phyloP scores from a whole-genome alignment of 1,140 invertebrate genomes.

The Periplaneta americana region DNA sequence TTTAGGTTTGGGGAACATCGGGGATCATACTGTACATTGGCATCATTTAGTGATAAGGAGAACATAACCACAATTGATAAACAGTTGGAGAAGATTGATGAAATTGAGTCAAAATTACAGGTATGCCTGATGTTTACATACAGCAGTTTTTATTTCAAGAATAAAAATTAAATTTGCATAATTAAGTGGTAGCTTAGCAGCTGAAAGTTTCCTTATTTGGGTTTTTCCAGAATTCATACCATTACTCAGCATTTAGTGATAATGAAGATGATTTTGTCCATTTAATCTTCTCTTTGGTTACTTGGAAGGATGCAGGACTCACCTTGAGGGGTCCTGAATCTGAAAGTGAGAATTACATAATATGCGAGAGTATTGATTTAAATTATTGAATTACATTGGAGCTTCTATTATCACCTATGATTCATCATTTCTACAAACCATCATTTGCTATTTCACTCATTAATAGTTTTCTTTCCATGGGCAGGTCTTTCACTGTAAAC shows the following conservation, averaged over 20 bases:
- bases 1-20: constrained; percentile 55
- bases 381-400: too few species aligned
- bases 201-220: not conserved
- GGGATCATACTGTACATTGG: constrained; percentile 56
- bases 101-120: constrained; percentile 12
- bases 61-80: constrained; percentile 28
- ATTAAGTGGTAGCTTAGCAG: not conserved
- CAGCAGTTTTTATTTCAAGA: not conserved
- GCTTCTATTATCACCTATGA: too few species aligned
- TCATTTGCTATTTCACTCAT: too few species aligned
- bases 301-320: too few species aligned
- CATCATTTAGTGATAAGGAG: constrained; percentile 52
- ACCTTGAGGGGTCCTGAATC: too few species aligned
- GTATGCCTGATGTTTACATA: constrained; percentile 10
- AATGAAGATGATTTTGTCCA: not conserved
- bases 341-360: too few species aligned
- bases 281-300: not conserved
- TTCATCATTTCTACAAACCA: too few species aligned
- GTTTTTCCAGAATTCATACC: not conserved
- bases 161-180: not conserved
- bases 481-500: too few species aligned
- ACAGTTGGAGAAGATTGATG: constrained; percentile 8
- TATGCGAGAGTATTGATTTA: too few species aligned
- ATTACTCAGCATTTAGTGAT: not conserved
- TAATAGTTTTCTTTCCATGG: too few species aligned